These are phyloP conservation scores for Oxystoma pomonae DNA, from an alignment of 2,888 invertebrate species.

Conservation along the genomic window DNA sequence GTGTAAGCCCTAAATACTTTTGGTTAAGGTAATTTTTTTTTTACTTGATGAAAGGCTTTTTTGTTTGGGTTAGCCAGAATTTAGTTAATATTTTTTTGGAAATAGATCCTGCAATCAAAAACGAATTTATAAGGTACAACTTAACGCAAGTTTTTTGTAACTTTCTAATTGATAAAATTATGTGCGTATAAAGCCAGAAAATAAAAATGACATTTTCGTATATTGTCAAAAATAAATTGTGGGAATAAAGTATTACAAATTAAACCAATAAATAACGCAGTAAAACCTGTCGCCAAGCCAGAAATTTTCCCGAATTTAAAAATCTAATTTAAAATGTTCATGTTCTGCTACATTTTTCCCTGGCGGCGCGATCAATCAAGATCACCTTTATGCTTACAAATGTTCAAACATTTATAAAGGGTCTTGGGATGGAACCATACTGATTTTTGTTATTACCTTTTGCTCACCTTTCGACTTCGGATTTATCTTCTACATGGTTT, in stretches of 20 bases:
- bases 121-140: too few relatives aligned
- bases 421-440: neutral
- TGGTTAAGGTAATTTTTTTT: too few relatives aligned
- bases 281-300: neutral
- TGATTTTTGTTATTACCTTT: neutral
- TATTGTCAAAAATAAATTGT: neutral
- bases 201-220: neutral
- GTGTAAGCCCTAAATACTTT: too few relatives aligned
- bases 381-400: constrained; percentile 12
- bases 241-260: neutral
- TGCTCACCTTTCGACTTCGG: too few relatives aligned
- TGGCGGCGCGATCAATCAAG: constrained; percentile 11
- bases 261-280: neutral
- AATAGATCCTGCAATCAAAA: too few relatives aligned
- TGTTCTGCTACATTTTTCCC: constrained; percentile 10
- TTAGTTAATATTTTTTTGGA: too few relatives aligned
- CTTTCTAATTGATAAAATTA: too few relatives aligned
- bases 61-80: too few relatives aligned
- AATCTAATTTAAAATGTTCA: neutral
- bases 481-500: too few relatives aligned
- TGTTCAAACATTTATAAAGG: constrained; percentile 7
- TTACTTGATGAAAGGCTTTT: too few relatives aligned
- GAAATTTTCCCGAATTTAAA: neutral
- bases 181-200: too few relatives aligned
- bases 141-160: too few relatives aligned